Evolutionary conservation across 2,113 vertebrate genomes (phyloP).

Genomic region (Lepus americanus): DNA sequence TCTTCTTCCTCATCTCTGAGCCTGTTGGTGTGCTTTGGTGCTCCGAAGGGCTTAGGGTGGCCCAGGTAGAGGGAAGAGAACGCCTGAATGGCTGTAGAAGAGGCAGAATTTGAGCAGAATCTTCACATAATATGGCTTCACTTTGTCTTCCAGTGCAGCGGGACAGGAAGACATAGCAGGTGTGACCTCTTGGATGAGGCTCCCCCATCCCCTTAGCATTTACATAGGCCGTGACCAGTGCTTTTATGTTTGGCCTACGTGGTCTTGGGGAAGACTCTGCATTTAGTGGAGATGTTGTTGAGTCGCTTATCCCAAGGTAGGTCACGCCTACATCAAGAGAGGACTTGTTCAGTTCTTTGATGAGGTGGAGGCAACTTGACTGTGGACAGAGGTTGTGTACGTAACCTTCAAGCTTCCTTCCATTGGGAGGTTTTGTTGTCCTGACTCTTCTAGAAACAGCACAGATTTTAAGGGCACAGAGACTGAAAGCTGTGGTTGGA

Average conservation of each 20-base stretch:
- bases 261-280: not conserved
- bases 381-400: accelerated
- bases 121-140: not conserved
- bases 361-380: not conserved
- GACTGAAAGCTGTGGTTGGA: not conserved
- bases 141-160: not conserved
- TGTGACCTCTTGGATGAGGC: not conserved
- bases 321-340: not conserved
- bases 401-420: not conserved
- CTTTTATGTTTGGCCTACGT: not conserved
- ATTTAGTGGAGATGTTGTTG: not conserved
- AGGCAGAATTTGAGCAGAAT: not conserved
- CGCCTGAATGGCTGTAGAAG: not conserved
- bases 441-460: slow-evolving; percentile 13
- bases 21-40: not conserved
- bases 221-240: not conserved
- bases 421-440: not conserved
- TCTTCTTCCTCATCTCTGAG: not conserved
- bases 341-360: not conserved
- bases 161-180: not conserved
- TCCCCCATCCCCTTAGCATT: not conserved
- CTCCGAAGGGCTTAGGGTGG: not conserved
- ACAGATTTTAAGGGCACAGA: not conserved
- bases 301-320: not conserved
- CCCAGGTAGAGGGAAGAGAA: not conserved